Evolutionary conservation across 1,140 invertebrate species (phyloP).

Genomic region (Oedothorax gibbosus): DNA sequence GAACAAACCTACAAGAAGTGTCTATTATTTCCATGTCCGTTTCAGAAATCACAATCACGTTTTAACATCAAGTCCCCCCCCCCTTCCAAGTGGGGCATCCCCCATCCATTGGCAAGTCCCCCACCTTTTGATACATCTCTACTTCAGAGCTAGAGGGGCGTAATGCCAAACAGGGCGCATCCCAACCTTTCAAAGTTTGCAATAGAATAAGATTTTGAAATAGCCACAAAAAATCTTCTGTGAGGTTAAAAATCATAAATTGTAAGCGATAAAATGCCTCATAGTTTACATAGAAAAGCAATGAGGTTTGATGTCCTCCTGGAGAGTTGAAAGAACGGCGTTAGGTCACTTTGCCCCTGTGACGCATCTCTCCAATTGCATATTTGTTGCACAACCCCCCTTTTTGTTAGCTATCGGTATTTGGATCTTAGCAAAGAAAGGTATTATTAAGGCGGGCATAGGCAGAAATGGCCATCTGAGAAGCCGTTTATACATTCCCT

Average conservation of each 20-base stretch:
- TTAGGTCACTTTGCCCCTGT: too few species aligned
- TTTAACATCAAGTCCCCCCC: conserved; percentile 55
- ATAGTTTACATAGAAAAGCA: too few species aligned
- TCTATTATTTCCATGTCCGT: conserved; percentile 58
- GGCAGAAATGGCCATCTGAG: conserved; percentile 42
- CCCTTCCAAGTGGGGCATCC: background rate
- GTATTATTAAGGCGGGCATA: conserved; percentile 56
- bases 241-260: too few species aligned
- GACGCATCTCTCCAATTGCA: background rate
- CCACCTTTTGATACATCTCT: background rate
- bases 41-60: conserved; percentile 57
- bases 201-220: too few species aligned
- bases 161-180: too few species aligned
- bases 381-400: conserved; percentile 49
- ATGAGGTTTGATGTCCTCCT: too few species aligned
- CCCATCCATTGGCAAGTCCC: conserved; percentile 30
- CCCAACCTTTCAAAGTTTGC: too few species aligned
- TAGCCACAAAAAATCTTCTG: too few species aligned
- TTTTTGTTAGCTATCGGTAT: conserved; percentile 46
- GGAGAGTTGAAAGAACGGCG: too few species aligned
- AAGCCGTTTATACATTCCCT: conserved; percentile 50
- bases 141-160: too few species aligned
- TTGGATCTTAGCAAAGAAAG: conserved; percentile 54
- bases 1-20: conserved; percentile 27
- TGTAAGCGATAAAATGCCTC: too few species aligned